Conservation (phyloP, 2,797 vertebrate genomes). For the Cynopterus sphinx region DNA sequence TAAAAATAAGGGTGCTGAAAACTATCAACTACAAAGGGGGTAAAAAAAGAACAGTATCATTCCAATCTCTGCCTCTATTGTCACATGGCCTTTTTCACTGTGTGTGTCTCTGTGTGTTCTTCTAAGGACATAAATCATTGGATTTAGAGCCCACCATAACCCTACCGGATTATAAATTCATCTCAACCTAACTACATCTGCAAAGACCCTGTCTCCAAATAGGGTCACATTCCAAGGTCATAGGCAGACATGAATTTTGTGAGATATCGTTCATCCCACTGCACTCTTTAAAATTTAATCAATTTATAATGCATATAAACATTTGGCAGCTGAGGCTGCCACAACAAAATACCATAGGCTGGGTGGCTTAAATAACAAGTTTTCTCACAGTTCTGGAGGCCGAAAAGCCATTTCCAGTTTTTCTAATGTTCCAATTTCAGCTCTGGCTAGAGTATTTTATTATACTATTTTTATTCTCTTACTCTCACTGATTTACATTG, state of each 20-base stretch:
- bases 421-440: neutral
- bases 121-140: neutral
- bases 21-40: neutral
- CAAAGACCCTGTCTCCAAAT: neutral
- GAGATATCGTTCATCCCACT: neutral
- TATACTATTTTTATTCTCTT: neutral
- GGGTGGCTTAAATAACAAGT: neutral
- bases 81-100: neutral
- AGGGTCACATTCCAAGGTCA: neutral
- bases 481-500: neutral
- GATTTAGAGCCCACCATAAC: neutral
- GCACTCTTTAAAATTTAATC: neutral
- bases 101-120: neutral
- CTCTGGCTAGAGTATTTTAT: neutral
- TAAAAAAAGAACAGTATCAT: neutral
- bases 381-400: neutral
- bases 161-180: neutral
- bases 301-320: neutral
- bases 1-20: neutral
- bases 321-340: neutral
- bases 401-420: neutral
- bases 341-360: neutral
- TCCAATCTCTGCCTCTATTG: neutral
- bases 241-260: neutral
- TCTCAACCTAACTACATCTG: neutral